phyloP scores from a whole-genome alignment of 2,888 invertebrate genomes.

The Lamellibrachia satsuma region DNA sequence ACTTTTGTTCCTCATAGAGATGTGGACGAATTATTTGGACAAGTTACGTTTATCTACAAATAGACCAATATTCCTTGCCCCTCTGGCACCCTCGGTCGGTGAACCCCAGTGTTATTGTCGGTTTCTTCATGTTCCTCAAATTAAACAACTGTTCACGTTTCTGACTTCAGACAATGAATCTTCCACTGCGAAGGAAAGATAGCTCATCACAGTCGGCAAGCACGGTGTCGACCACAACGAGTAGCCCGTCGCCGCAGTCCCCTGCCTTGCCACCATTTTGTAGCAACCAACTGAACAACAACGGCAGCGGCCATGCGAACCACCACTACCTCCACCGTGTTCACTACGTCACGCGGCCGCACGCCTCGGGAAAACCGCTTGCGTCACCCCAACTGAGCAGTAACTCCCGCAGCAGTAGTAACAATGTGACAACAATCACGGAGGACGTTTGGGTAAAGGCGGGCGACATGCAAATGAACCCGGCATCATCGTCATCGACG shows the following conservation, averaged over 20 bases:
- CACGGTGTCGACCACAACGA: constrained; percentile 65
- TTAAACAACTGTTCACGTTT: neutral
- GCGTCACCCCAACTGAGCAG: neutral
- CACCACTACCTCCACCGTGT: constrained; percentile 13
- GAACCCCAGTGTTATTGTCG: too few relatives aligned
- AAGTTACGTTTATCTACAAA: too few relatives aligned
- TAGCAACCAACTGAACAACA: neutral
- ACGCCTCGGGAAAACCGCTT: neutral
- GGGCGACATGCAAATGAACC: constrained; percentile 22
- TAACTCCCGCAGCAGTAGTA: neutral
- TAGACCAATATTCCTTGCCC: too few relatives aligned
- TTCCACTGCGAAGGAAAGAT: constrained; percentile 79
- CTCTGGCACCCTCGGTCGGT: too few relatives aligned
- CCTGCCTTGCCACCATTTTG: constrained; percentile 28
- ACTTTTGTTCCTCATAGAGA: too few relatives aligned
- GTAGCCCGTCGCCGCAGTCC: constrained; percentile 53
- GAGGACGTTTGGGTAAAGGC: constrained; percentile 37
- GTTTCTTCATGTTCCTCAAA: too few relatives aligned
- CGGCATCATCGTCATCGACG: constrained; percentile 21
- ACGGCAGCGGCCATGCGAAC: neutral
- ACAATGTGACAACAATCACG: neutral
- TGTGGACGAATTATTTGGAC: too few relatives aligned
- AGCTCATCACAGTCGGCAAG: constrained; percentile 59
- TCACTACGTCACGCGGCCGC: constrained; percentile 18
- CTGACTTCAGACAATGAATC: constrained; percentile 81